Evolutionary conservation across 2,797 vertebrate genomes (phyloP), one percentile per base, ranked within the genome.

Genomic region (Ctenosaura bakeri): DNA sequence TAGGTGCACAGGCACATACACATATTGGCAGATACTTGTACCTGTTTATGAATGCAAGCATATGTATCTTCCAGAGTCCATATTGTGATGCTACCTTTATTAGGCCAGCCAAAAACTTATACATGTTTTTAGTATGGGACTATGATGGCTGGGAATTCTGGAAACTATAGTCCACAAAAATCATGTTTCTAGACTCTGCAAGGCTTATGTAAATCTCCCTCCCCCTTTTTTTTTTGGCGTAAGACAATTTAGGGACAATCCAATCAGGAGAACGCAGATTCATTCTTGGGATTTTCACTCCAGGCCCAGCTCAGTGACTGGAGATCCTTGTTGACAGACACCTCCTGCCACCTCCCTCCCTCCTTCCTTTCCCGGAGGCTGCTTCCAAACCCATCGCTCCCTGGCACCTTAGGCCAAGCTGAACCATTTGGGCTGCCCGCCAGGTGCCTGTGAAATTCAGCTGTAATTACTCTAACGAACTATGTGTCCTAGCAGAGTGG

Each of bases 401-500:
- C 69, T 73, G n/a, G 56, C 52, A 29, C n/a, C 59, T 79, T 1
- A 2, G 2, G 9, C 66, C 85, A 87, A 52, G 38, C 38, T 73
- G 69, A 10, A 35, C 52, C n/a, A 32, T 42, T 77, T 62, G 82
- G 87, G 87, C 71, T 76, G 50, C 42, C 69, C 0, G 2, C n/a
- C 38, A 32, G 29, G 84, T 74, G 83, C 73, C 59, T 38, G 80
- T 5, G 79, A n/a, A 59, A 56, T 38, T 46, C 52, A 35, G 69
- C 3, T 0, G 22, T 89, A 85, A 85, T 91, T 86, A 54, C 86
- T 71, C 6, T 32, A 83, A 91, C 24, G 46, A 83, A 87, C 32
- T 13, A 13, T 69, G 86, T 71, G 80, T 83, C 80, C 73, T 50
- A 35, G 50, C 56, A 69, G 12, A 91, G 76, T 38, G 29, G 56